phyloP scores from a whole-genome alignment of 2,888 invertebrate genomes.

The Ariolimax columbianus region DNA sequence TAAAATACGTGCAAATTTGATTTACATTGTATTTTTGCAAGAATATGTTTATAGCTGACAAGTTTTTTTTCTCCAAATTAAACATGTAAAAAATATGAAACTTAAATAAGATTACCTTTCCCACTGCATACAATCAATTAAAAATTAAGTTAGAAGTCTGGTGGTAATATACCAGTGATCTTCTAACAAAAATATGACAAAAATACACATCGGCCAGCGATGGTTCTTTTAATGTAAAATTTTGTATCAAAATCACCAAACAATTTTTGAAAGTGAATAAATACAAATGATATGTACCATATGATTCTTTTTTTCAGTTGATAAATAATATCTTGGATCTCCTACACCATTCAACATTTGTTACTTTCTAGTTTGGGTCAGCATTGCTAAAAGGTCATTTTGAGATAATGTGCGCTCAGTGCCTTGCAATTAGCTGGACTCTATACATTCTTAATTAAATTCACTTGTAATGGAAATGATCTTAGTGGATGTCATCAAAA shows the following conservation, averaged over 20 bases:
- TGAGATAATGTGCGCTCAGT: no score
- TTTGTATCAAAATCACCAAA: slow-evolving; percentile 3
- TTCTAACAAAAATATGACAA: neutral
- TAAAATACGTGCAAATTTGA: neutral
- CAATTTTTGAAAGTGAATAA: neutral
- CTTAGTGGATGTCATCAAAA: no score
- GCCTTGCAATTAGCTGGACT: no score
- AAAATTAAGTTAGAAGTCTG: neutral
- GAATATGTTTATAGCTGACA: neutral
- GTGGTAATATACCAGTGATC: neutral
- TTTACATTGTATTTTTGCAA: neutral
- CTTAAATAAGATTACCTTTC: neutral
- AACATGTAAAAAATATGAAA: neutral
- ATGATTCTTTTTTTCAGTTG: neutral
- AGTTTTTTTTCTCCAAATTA: neutral
- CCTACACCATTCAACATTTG: neutral
- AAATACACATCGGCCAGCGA: slow-evolving; percentile 19
- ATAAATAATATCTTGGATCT: neutral
- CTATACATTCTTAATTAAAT: no score
- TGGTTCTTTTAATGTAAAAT: neutral
- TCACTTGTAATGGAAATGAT: no score
- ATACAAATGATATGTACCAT: slow-evolving; percentile 6
- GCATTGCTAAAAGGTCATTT: no score
- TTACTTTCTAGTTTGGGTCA: no score
- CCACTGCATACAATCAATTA: neutral